Percentiles rank a stretch among this genome's conserved stretches.
phyloP scores from a whole-genome alignment of 2,113 vertebrate species.

The Macrotis lagotis region DNA sequence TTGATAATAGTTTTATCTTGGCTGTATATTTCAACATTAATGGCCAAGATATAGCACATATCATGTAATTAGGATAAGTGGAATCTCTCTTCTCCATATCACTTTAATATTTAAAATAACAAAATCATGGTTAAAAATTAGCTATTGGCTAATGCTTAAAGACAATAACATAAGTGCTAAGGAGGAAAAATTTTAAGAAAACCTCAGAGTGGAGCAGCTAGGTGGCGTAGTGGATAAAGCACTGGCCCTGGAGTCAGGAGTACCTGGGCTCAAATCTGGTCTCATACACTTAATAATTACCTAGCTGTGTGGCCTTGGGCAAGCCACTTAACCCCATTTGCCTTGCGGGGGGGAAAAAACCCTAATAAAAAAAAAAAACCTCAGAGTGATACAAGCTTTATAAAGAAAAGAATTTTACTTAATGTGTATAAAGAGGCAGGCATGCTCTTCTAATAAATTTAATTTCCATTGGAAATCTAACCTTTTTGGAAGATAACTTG shows the following conservation, averaged over 20 bases:
- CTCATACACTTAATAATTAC: too few relatives aligned
- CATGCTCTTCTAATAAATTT: slow-evolving; percentile 43
- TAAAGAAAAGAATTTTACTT: slow-evolving; percentile 48
- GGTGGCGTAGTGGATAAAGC: too few relatives aligned
- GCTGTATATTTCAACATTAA: neutral
- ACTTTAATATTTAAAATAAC: neutral
- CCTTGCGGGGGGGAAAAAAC: too few relatives aligned
- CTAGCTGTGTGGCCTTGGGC: too few relatives aligned
- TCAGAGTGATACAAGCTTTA: slow-evolving; percentile 15
- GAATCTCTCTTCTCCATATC: neutral
- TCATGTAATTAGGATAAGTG: neutral
- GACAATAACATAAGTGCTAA: slow-evolving; percentile 46
- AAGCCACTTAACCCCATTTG: too few relatives aligned
- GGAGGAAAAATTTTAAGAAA: slow-evolving; percentile 50
- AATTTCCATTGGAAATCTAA: slow-evolving; percentile 45
- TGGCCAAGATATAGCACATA: neutral
- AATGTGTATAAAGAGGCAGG: neutral
- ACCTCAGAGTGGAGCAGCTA: slow-evolving; percentile 30
- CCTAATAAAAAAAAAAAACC: too few relatives aligned
- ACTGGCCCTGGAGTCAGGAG: too few relatives aligned
- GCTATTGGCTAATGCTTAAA: neutral
- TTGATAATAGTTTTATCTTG: slow-evolving; percentile 29
- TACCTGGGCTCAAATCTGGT: too few relatives aligned
- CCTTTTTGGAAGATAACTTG: slow-evolving; percentile 35
- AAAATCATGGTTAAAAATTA: neutral